Evolutionary conservation across 2,888 invertebrate species (phyloP).

Genomic region (Dioctria linearis): DNA sequence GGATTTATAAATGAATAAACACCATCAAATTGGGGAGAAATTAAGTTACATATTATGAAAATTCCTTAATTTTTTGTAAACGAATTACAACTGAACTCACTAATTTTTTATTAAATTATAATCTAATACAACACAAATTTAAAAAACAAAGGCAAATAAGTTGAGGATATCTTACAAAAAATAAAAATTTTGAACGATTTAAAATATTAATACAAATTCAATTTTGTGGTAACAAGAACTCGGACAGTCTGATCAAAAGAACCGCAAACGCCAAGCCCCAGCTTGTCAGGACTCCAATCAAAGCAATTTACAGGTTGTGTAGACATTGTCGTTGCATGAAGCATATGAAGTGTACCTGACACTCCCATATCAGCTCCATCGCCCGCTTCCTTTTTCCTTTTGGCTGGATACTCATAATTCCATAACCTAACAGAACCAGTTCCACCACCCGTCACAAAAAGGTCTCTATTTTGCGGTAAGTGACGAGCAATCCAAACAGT

Average conservation of each 20-base stretch:
- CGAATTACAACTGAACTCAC: no score
- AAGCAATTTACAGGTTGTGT: constrained; percentile 91
- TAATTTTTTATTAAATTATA: no score
- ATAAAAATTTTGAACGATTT: no score
- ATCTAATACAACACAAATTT: no score
- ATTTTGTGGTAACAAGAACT: constrained; percentile 89
- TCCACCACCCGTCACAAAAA: constrained; percentile 93
- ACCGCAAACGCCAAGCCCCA: constrained; percentile 89
- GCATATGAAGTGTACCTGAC: constrained; percentile 80
- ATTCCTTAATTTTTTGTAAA: no score
- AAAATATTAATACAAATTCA: constrained; percentile 76
- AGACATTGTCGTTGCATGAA: constrained; percentile 87
- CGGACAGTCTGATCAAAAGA: constrained; percentile 93
- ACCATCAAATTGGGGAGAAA: no score
- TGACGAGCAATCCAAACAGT: constrained; percentile 93
- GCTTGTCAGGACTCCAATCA: constrained; percentile 94
- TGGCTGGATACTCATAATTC: constrained; percentile 94
- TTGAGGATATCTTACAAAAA: no score
- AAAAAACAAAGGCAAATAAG: no score
- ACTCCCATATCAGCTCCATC: constrained; percentile 84
- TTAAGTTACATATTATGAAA: no score
- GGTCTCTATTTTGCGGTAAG: constrained; percentile 93
- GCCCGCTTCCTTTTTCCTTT: constrained; percentile 78
- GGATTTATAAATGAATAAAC: no score
- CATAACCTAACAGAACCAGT: constrained; percentile 92